Percentiles rank a stretch among this genome's conserved stretches.
phyloP scores from a whole-genome alignment of 2,888 invertebrate species.

The Liodrosophila aerea region DNA sequence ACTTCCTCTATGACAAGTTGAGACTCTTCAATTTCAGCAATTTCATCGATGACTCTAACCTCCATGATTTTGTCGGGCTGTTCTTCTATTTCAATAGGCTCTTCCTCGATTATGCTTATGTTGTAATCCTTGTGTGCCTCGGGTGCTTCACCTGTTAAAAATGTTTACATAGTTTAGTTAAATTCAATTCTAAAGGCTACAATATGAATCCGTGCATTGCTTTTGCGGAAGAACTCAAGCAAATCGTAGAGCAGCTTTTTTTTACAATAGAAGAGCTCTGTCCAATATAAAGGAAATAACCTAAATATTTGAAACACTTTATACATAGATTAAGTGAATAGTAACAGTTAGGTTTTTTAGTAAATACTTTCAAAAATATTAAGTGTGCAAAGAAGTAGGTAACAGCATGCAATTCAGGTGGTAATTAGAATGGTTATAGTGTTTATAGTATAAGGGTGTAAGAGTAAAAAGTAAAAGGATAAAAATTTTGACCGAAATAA shows the following conservation, averaged over 20 bases:
- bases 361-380: conserved; percentile 8
- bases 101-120: conserved; percentile 82
- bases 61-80: conserved; percentile 79
- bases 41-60: conserved; percentile 76
- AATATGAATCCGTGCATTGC: conserved; percentile 60
- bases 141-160: conserved; percentile 75
- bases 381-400: conserved; percentile 27
- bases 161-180: conserved; percentile 33
- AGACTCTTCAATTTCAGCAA: conserved; percentile 68
- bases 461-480: conserved; percentile 3
- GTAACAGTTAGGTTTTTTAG: conserved; percentile 34
- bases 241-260: conserved; percentile 39
- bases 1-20: conserved; percentile 78
- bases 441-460: conserved; percentile 16
- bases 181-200: conserved; percentile 21
- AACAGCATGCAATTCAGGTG: conserved; percentile 27
- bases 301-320: conserved; percentile 24
- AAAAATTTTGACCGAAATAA: conserved; percentile 11
- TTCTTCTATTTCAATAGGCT: conserved; percentile 78
- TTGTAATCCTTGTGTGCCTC: conserved; percentile 81
- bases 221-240: conserved; percentile 62
- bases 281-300: conserved; percentile 30
- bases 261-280: conserved; percentile 27
- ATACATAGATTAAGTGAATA: conserved; percentile 21
- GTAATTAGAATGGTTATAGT: conserved; percentile 23